Base-by-base conservation (phyloP, 2,797 vertebrate species). In the Amniataba percoides region DNA sequence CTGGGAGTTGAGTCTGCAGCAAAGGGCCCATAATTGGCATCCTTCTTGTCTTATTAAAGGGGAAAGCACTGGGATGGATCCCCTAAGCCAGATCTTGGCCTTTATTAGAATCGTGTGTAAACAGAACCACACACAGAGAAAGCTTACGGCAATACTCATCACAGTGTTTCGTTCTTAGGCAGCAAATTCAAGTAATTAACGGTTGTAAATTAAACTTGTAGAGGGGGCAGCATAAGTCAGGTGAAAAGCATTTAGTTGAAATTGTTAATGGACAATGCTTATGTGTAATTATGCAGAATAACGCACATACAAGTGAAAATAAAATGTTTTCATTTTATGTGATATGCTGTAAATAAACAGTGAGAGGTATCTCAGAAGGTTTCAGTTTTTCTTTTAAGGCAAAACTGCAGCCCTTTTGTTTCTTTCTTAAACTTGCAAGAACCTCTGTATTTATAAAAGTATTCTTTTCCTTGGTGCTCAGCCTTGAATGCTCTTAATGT, bases 21-120 rank as follows among this genome's bases (percentile, higher is more conserved):
- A 92, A 90, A 92, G 84, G 92, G 88, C 87, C 90, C 82, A 90
- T 95, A 95, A 96, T 95, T 95, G 95, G 94, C 93, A 94, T 93
- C 93, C 92, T 95, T 95, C 94, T 94, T 92, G 92, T 94, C 93
- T 95, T 95, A 94, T 95, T 95, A 94, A 93, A 92, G 91, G 83
- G 72, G 80, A 92, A 91, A 81, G 87, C 88, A 74, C 83, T 90
- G 80, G 82, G 77, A 87, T 84, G 88, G 88, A 94, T 91, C 88
- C 85, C 80, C 59, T 52, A 86, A 89, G 78, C 88, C 83, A 85
- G 61, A 71, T 63, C 74, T 71, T 12, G 52, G 74, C 81, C 83
- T 90, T 94, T 94, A 92, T 90, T 91, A 81, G 82, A 80, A 80
- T 71, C 42, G 65, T 74, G 74, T 76, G 83, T 83, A 91, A 93